Evolutionary conservation across 2,888 invertebrate species (phyloP).

Genomic region (Lasiommata megera): DNA sequence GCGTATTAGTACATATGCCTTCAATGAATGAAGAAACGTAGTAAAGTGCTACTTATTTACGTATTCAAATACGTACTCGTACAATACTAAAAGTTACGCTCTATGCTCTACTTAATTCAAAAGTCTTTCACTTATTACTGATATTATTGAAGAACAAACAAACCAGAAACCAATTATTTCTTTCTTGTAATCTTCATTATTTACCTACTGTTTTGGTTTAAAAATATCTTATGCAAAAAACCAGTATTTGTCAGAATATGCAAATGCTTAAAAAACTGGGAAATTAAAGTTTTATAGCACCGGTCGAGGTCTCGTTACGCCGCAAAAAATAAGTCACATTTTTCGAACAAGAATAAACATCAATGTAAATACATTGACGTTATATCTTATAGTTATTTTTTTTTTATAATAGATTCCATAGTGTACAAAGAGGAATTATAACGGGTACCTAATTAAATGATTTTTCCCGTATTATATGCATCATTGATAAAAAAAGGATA

Average conservation of each 20-base stretch:
- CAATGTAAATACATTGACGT: too few species aligned
- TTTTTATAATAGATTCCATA: neutral
- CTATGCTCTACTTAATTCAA: conserved; percentile 35
- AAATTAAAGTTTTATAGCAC: conserved; percentile 5
- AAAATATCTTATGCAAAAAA: neutral
- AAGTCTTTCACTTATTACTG: conserved; percentile 36
- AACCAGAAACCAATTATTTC: too few species aligned
- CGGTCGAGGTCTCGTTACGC: neutral
- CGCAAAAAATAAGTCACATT: conserved; percentile 4
- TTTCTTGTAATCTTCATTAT: too few species aligned
- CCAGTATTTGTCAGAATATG: neutral
- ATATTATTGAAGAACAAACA: neutral
- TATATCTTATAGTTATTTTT: neutral
- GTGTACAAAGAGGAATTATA: neutral
- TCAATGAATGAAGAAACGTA: conserved; percentile 23
- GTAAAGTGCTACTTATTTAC: neutral
- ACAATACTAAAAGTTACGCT: conserved; percentile 36
- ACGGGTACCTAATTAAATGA: neutral
- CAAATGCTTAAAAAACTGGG: conserved; percentile 6
- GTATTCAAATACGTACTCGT: neutral
- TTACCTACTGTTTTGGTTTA: too few species aligned
- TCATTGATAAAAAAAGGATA: too few species aligned
- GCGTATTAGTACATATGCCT: conserved; percentile 24
- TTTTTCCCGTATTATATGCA: neutral
- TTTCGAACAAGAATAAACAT: neutral